These are phyloP conservation scores for Steinernema scapterisci DNA, from an alignment of 2,888 invertebrate species.

Conservation along the genomic window DNA sequence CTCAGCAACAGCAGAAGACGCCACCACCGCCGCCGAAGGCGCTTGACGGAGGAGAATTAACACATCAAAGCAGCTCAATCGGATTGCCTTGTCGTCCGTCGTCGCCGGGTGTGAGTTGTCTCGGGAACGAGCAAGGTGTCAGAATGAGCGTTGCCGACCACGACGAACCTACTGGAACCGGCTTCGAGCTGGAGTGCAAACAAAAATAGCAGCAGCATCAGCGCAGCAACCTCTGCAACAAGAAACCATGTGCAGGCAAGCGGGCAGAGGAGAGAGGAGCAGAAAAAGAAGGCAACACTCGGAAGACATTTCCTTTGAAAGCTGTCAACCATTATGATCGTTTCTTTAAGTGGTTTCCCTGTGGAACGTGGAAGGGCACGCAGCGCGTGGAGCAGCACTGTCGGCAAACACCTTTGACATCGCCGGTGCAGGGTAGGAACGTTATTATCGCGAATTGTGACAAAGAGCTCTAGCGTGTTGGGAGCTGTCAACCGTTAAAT, in stretches of 20 bases:
- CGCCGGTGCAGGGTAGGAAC: too few relatives aligned
- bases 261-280: too few relatives aligned
- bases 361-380: too few relatives aligned
- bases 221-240: not conserved
- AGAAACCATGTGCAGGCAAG: not conserved
- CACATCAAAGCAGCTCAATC: constrained; percentile 27
- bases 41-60: constrained; percentile 6
- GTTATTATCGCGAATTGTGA: too few relatives aligned
- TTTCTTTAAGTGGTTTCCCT: not conserved
- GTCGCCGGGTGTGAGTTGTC: not conserved
- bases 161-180: constrained; percentile 4
- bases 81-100: constrained; percentile 3
- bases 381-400: too few relatives aligned
- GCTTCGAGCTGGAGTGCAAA: constrained; percentile 20
- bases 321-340: not conserved
- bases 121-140: constrained; percentile 17
- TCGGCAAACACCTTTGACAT: too few relatives aligned
- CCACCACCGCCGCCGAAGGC: too few relatives aligned
- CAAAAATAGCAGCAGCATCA: not conserved
- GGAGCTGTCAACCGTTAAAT: too few relatives aligned
- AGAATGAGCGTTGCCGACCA: constrained; percentile 18
- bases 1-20: not conserved
- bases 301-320: not conserved
- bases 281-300: not conserved
- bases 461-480: too few relatives aligned